phyloP scores from a whole-genome alignment of 1,140 invertebrate genomes.

The Hetaerina americana region DNA sequence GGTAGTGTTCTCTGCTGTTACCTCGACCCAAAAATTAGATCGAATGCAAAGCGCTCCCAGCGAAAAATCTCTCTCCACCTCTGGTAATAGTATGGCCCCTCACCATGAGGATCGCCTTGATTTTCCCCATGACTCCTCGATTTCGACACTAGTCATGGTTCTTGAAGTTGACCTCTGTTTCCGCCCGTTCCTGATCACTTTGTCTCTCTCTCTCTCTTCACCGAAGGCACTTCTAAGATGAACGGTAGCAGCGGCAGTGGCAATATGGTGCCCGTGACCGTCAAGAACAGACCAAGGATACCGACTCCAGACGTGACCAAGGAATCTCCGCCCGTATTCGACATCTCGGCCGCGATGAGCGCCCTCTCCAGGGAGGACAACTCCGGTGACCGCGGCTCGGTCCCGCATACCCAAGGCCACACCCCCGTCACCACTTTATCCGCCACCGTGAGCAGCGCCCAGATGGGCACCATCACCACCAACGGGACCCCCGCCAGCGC shows the following conservation, averaged over 20 bases:
- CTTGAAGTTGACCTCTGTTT: too few species aligned
- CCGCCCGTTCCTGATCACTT: not conserved
- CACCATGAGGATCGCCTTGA: too few species aligned
- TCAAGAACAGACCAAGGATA: constrained; percentile 65
- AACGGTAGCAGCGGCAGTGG: constrained; percentile 31
- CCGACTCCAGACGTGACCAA: constrained; percentile 75
- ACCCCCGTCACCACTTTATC: not conserved
- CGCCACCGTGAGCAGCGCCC: constrained; percentile 17
- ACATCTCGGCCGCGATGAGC: not conserved
- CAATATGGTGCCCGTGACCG: constrained; percentile 42
- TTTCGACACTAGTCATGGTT: too few species aligned
- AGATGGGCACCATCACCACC: constrained; percentile 34
- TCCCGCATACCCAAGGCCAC: constrained; percentile 13
- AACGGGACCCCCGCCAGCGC: constrained; percentile 43
- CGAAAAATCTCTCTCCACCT: too few species aligned
- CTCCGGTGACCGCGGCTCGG: constrained; percentile 19
- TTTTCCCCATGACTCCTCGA: too few species aligned
- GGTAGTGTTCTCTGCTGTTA: too few species aligned
- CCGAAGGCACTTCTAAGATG: constrained; percentile 49
- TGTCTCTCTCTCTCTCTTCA: constrained; percentile 18
- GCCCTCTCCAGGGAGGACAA: not conserved
- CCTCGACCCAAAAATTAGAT: too few species aligned
- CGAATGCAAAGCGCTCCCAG: too few species aligned
- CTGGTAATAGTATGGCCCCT: too few species aligned
- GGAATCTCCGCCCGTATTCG: constrained; percentile 28